These are phyloP conservation scores for Felis chaus DNA, from an alignment of 2,113 vertebrate species.

Conservation along the genomic window DNA sequence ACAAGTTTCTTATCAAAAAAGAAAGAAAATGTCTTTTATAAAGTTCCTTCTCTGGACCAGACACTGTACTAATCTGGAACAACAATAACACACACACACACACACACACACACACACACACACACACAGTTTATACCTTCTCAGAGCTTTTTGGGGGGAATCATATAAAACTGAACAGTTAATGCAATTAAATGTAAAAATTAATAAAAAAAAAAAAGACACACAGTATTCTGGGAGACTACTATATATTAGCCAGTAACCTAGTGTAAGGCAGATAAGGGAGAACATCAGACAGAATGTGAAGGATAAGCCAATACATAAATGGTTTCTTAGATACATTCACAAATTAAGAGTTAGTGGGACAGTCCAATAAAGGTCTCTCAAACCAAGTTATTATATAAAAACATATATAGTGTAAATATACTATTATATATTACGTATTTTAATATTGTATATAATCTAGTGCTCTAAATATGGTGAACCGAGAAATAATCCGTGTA, in stretches of 20 bases:
- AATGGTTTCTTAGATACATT: background rate
- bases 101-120: background rate
- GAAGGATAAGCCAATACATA: background rate
- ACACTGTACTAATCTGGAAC: background rate
- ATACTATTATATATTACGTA: background rate
- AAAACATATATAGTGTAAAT: background rate
- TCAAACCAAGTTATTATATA: background rate
- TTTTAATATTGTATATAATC: background rate
- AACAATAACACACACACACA: background rate
- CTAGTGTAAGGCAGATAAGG: background rate
- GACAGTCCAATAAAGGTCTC: background rate
- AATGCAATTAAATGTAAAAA: background rate
- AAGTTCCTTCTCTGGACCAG: background rate
- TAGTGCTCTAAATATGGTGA: background rate
- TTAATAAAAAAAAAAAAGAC: background rate
- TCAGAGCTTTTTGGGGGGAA: background rate
- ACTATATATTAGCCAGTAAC: background rate
- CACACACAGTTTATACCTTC: fast-evolving
- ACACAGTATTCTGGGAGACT: background rate
- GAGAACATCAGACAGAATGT: background rate
- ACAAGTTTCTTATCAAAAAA: no score
- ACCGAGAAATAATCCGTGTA: background rate
- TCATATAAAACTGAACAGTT: background rate
- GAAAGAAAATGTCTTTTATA: background rate
- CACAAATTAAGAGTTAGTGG: background rate